Base-by-base conservation (phyloP, 2,797 vertebrate genomes). In the Momotus momota region DNA sequence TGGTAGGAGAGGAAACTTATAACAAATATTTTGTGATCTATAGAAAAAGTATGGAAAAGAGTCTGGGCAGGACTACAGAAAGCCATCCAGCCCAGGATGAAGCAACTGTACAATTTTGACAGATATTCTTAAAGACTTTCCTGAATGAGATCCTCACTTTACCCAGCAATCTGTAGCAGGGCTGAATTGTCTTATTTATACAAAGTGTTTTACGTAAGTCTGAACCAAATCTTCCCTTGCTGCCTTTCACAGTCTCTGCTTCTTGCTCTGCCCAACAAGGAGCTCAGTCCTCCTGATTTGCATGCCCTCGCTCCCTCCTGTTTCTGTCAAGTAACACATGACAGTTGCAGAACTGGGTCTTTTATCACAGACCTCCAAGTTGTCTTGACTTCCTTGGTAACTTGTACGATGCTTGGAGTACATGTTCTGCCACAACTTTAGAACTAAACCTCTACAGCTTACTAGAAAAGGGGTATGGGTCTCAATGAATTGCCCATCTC, bases 231-330 rank as follows among this genome's bases (percentile, higher is more conserved):
- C 29, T 83, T 81, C 9, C 51, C 22, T 19, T 51, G 29, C 40
- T 66, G n/a, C 35, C 14, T 18, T 77, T 73, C 67, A 35, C 20
- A 40, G 48, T n/a, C 46, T 66, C 51, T 89, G 51, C 27, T 27
- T 66, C 62, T 70, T 82, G 29, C 5, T 89, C 33, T 74, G 41
- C 18, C 22, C 48, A 45, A 15, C 12, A 23, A 23, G 38, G 11
- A 29, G 20, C 9, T 14, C 2, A 13, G 67, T 6, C 52, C 20
- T 62, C 18, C 12, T 1, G 2, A 17, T 23, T 33, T 4, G 4
- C 6, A 6, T 58, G 9, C 7, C 21, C 20, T 86, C 26, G 45
- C 9, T 65, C 21, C 52, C 43, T 69, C 33, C 43, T 52, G 6
- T 71, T 67, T 35, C 54, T 49, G 29, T 48, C 43, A 85, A 82